These are phyloP conservation scores for Oophaga pumilio DNA, from an alignment of 2,113 vertebrate genomes.

Conservation along the genomic window DNA sequence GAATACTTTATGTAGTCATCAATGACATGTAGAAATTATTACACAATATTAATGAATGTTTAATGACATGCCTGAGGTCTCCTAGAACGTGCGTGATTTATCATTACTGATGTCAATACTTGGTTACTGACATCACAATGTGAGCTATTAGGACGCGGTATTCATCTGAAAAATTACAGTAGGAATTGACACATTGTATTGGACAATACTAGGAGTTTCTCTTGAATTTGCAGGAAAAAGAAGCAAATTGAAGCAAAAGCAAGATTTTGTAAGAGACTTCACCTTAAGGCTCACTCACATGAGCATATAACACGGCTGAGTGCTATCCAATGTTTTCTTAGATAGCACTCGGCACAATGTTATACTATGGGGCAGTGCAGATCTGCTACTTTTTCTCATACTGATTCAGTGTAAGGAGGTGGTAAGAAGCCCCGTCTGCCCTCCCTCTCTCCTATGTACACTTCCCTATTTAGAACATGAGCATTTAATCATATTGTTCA, in stretches of 20 bases:
- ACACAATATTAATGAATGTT: slow-evolving; percentile 7
- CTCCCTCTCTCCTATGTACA: too few species aligned
- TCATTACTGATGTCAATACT: neutral
- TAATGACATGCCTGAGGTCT: slow-evolving; percentile 5
- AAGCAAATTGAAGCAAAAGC: neutral
- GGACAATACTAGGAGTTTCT: neutral
- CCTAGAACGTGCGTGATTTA: neutral
- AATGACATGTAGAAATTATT: slow-evolving; percentile 1
- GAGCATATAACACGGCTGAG: too few species aligned
- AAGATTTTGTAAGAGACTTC: neutral
- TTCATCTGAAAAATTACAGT: neutral
- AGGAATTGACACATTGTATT: neutral
- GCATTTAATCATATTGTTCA: too few species aligned
- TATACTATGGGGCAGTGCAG: too few species aligned
- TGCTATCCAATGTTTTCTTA: too few species aligned
- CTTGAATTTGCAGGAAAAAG: neutral
- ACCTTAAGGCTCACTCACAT: neutral
- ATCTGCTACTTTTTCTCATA: too few species aligned
- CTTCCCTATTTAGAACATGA: too few species aligned
- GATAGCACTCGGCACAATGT: too few species aligned
- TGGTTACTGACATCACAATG: neutral
- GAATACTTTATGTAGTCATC: slow-evolving; percentile 16
- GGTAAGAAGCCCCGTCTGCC: too few species aligned
- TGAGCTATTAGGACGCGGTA: neutral
- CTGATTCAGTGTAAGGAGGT: too few species aligned